These are phyloP conservation scores for Alsophila aescularia DNA, from an alignment of 2,888 invertebrate genomes.

Conservation along the genomic window DNA sequence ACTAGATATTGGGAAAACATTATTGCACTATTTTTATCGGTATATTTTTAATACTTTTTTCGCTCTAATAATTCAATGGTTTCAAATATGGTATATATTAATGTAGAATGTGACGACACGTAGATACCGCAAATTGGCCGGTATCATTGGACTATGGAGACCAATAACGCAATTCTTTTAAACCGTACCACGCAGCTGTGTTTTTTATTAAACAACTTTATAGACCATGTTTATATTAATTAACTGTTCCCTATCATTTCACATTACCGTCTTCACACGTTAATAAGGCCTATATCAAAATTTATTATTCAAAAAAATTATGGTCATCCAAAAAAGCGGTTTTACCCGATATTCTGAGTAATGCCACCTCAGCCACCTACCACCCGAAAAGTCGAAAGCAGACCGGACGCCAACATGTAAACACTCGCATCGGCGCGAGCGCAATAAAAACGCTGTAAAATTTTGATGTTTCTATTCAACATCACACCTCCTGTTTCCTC, in stretches of 20 bases:
- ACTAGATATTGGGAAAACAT: no score
- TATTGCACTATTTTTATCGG: no score
- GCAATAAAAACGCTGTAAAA: conserved; percentile 84
- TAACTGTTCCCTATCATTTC: conserved; percentile 18
- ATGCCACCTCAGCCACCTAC: conserved; percentile 48
- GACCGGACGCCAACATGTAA: conserved; percentile 76
- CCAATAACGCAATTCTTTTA: not conserved
- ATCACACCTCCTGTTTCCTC: conserved; percentile 52
- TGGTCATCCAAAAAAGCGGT: conserved; percentile 44
- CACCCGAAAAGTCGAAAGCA: conserved; percentile 55
- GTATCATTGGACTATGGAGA: no score
- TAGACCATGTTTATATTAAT: conserved; percentile 6
- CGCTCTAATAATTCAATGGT: no score
- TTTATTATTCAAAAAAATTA: conserved; percentile 39
- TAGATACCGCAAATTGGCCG: no score
- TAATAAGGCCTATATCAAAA: conserved; percentile 38
- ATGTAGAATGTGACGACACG: no score
- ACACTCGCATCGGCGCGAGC: conserved; percentile 70
- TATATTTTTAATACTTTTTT: no score
- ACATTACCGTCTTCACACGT: conserved; percentile 36
- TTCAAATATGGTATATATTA: no score
- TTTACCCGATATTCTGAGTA: conserved; percentile 41
- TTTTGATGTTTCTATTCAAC: conserved; percentile 84
- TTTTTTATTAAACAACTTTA: not conserved
- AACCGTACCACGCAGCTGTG: not conserved